phyloP scores from a whole-genome alignment of 2,888 invertebrate genomes.

The Lepeophtheirus nordmannii region DNA sequence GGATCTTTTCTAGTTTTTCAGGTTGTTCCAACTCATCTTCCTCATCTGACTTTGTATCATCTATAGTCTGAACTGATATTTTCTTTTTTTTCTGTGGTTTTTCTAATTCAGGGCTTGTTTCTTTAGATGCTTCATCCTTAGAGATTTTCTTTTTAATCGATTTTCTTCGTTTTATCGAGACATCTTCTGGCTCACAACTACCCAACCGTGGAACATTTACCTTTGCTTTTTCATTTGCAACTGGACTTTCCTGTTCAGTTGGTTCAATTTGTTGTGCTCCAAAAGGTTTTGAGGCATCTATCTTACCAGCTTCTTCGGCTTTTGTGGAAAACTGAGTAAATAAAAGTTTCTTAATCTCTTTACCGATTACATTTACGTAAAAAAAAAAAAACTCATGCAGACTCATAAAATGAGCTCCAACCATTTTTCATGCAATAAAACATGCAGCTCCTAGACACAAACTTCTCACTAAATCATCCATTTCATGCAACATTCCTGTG shows the following conservation, averaged over 20 bases:
- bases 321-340: not conserved
- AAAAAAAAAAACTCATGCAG: not conserved
- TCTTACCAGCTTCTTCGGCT: not conserved
- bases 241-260: not conserved
- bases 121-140: not conserved
- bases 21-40: not conserved
- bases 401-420: not conserved
- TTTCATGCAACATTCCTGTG: too few relatives aligned
- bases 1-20: not conserved
- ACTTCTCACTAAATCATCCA: too few relatives aligned
- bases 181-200: not conserved
- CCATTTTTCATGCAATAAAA: too few relatives aligned
- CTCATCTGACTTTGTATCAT: not conserved
- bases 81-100: not conserved
- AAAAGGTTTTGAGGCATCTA: not conserved
- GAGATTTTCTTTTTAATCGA: not conserved
- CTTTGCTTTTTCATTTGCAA: not conserved
- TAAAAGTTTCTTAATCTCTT: not conserved
- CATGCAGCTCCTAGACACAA: too few relatives aligned
- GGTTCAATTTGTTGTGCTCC: conserved; percentile 4
- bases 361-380: not conserved
- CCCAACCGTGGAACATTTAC: not conserved
- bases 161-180: not conserved
- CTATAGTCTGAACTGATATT: not conserved
- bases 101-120: not conserved